These are phyloP conservation scores for Charadrius vociferus DNA, from an alignment of 2,113 vertebrate species.

Conservation along the genomic window DNA sequence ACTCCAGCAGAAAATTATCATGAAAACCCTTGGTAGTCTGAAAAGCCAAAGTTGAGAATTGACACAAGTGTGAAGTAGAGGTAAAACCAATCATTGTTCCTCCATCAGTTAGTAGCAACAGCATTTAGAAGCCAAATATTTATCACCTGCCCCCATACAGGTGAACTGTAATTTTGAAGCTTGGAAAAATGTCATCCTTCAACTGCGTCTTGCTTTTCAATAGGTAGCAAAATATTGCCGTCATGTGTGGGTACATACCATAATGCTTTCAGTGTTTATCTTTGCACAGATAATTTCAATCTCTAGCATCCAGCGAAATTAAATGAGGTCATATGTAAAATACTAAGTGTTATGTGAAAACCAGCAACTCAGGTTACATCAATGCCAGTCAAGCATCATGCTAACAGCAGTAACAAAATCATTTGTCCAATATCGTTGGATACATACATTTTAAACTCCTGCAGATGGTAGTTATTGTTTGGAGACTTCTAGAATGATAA, in stretches of 20 bases:
- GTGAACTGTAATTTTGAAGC: neutral
- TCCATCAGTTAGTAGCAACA: neutral
- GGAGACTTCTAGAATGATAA: slow-evolving; percentile 50
- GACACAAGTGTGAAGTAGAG: neutral
- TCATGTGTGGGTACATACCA: neutral
- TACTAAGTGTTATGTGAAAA: neutral
- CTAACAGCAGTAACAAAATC: neutral
- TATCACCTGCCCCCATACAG: neutral
- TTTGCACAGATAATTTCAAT: neutral
- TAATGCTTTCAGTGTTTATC: neutral
- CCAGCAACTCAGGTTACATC: neutral
- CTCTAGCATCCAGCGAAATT: neutral
- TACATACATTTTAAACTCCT: neutral
- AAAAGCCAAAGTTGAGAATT: neutral
- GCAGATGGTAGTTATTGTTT: neutral
- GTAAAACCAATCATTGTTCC: neutral
- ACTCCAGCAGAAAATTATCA: neutral
- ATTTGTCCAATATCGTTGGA: neutral
- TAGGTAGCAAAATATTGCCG: neutral
- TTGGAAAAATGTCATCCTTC: neutral
- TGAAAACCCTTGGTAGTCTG: neutral
- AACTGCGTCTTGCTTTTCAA: neutral
- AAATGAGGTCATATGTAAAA: neutral
- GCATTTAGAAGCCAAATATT: neutral
- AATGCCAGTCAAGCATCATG: neutral